A percentile compares a stretch with the other conserved stretches of the same genome.
phyloP scores from a whole-genome alignment of 2,797 vertebrate genomes.

The Garrulus glandarius region DNA sequence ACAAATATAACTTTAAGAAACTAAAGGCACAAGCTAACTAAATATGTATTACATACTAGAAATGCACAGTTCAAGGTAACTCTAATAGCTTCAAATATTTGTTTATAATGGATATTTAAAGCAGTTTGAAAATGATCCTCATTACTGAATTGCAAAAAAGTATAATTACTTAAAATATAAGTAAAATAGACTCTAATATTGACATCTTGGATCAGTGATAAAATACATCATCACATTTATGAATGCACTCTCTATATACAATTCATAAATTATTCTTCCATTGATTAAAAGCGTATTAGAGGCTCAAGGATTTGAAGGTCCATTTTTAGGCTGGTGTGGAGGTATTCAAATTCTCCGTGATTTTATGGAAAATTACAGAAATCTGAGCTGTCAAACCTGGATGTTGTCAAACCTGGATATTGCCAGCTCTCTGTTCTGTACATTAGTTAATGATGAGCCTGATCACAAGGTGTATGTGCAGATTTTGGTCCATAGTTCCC shows the following conservation, averaged over 20 bases:
- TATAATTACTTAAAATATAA: constrained; percentile 75
- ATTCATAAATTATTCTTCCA: constrained; percentile 67
- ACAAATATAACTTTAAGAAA: constrained; percentile 78
- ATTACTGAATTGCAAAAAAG: constrained; percentile 72
- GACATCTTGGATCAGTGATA: constrained; percentile 76
- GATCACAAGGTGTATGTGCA: not conserved
- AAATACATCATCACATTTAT: constrained; percentile 74
- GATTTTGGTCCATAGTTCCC: constrained; percentile 45
- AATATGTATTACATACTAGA: constrained; percentile 82
- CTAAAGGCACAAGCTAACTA: constrained; percentile 83
- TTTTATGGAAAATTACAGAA: constrained; percentile 55
- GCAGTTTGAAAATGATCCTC: constrained; percentile 71
- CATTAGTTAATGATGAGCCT: constrained; percentile 25
- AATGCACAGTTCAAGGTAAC: constrained; percentile 87
- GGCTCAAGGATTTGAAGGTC: constrained; percentile 69
- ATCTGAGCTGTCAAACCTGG: constrained; percentile 32
- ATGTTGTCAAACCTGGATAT: not conserved
- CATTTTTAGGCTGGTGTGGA: constrained; percentile 77
- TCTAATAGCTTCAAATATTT: constrained; percentile 70
- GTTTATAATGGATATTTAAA: constrained; percentile 76
- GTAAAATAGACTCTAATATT: constrained; percentile 76
- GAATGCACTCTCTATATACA: constrained; percentile 76
- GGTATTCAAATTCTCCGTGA: constrained; percentile 74
- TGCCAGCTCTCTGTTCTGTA: constrained; percentile 23
- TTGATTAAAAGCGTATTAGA: constrained; percentile 74